Evolutionary conservation across 2,113 vertebrate genomes (phyloP).

Genomic region (Laterallus jamaicensis): DNA sequence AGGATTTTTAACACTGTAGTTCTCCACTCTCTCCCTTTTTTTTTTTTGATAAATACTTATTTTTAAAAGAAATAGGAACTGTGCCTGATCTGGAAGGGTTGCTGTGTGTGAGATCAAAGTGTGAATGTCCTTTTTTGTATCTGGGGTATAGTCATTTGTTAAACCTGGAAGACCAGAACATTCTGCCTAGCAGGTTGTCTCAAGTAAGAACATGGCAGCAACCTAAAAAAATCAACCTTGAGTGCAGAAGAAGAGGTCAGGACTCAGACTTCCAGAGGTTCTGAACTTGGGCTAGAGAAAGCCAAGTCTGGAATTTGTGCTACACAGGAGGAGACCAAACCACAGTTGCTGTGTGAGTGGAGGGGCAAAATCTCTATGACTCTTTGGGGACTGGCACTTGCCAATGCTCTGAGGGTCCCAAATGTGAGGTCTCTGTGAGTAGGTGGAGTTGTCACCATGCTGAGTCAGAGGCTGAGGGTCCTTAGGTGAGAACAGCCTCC

Average conservation of each 20-base stretch:
- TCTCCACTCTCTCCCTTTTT: constrained; percentile 66
- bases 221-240: neutral
- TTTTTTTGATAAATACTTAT: constrained; percentile 83
- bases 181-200: neutral
- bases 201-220: neutral
- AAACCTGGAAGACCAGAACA: neutral
- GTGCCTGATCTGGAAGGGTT: constrained; percentile 38
- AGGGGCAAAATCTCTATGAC: neutral
- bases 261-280: neutral
- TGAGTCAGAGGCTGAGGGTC: neutral
- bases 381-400: neutral
- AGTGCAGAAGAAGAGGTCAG: neutral
- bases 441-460: neutral
- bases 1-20: constrained; percentile 57
- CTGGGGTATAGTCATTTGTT: neutral
- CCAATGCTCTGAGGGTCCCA: neutral
- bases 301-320: neutral
- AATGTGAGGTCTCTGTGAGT: neutral
- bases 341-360: neutral
- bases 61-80: constrained; percentile 74
- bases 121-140: neutral
- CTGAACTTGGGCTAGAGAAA: neutral
- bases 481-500: neutral
- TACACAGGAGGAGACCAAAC: neutral
- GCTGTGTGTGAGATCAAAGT: neutral